Evolutionary conservation across 2,113 vertebrate species (phyloP), one percentile per base, ranked within the genome.

Genomic region (Chinchilla lanigera): DNA sequence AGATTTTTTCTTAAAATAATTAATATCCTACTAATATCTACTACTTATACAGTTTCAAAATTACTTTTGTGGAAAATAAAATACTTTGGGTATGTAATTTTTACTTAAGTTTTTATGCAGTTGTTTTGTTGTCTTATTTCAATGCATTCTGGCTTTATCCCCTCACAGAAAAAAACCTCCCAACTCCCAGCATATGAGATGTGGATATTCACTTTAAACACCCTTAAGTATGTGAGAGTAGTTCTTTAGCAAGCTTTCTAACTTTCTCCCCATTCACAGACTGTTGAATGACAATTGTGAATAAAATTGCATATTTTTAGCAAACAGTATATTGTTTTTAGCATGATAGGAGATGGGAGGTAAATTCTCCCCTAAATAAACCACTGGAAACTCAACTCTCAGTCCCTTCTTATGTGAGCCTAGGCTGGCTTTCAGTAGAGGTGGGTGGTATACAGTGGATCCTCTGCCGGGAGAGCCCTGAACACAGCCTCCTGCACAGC

Each of bases 401-500:
- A 47, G 13, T 1, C 4, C 41, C 30, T 35, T 94, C 16, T 7
- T 47, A 8, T 1, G 16, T 7, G 9, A 5, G 7, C 13, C 30
- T 5, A 71, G 1, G 44, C 14, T 38, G 41, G 28, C 16, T 81
- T 22, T 20, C 9, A 12, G 86, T 12, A 30, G 13, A 13, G 8
- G 19, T 22, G 38, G 1, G 14, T 3, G 0, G 24, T 16, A 28
- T 26, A 8, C 19, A 33, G 22, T 28, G 33, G 44, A 33, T 5
- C 12, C 19, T 1, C 3, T 1, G 11, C 16, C 1, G 3, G 30
- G 16, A 14, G 0, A 16, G 19, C n/a, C 60, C 12, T n/a, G 1
- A 1, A 1, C 26, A 3, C 6, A 5, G 8, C 1, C 20, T 69
- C 61, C 38, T 3, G 47, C 3, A 28, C 33, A n/a, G 0, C 3